Conservation (phyloP, 2,113 vertebrate genomes). For the Peromyscus maniculatus region DNA sequence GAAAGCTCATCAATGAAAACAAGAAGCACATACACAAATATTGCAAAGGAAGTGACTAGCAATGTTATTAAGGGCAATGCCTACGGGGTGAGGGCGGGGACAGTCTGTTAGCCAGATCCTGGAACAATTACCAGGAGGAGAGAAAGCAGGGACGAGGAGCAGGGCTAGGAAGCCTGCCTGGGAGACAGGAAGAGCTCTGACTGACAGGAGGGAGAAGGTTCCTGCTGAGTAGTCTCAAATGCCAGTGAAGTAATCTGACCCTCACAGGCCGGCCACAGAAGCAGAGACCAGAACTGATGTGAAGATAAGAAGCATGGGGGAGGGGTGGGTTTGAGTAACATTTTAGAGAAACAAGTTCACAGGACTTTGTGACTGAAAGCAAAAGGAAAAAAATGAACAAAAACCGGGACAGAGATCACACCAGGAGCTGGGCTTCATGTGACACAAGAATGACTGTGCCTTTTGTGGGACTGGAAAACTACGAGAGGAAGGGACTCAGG, state of each 20-base stretch:
- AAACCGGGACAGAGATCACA: not conserved
- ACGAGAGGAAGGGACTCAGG: not conserved
- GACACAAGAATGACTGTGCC: not conserved
- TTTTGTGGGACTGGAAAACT: not conserved
- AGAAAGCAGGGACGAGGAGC: not conserved
- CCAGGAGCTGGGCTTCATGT: not conserved
- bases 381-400: constrained; percentile 28
- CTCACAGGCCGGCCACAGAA: not conserved
- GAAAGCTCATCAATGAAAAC: constrained; percentile 35
- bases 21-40: not conserved
- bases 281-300: not conserved
- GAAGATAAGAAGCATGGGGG: not conserved
- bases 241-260: not conserved
- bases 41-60: not conserved
- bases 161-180: not conserved
- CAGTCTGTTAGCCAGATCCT: not conserved
- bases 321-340: not conserved
- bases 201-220: not conserved
- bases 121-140: not conserved
- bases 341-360: constrained; percentile 28
- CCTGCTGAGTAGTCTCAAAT: not conserved
- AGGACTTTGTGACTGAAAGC: not conserved
- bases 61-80: not conserved
- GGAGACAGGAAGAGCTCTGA: not conserved
- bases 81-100: not conserved